Evolutionary conservation across 2,888 invertebrate genomes (phyloP).

Genomic region (Marronus borbonicus): DNA sequence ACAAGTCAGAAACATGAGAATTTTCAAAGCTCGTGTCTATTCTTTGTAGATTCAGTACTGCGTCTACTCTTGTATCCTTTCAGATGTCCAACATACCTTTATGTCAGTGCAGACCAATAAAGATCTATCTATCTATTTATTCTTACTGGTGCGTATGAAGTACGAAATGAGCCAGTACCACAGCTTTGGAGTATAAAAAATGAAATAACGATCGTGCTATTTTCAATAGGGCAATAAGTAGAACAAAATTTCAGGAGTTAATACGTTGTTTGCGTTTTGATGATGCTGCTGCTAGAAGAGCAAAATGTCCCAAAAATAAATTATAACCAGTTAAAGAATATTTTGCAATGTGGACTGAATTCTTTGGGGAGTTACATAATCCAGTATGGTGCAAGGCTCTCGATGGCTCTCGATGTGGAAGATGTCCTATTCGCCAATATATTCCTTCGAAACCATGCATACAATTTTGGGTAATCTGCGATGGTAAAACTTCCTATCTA

Average conservation of each 20-base stretch:
- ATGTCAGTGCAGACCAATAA: no score
- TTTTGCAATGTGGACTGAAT: not conserved
- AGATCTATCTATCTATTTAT: not conserved
- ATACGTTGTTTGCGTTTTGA: slow-evolving; percentile 4
- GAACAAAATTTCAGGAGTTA: not conserved
- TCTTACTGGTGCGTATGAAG: not conserved
- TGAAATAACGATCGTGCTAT: not conserved
- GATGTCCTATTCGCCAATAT: not conserved
- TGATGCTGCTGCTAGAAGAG: not conserved
- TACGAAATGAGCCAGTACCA: not conserved
- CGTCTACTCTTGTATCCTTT: no score
- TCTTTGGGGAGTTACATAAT: not conserved
- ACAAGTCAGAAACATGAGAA: no score
- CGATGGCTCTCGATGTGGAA: not conserved
- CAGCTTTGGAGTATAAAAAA: not conserved
- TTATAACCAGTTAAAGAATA: not conserved
- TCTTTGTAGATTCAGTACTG: no score
- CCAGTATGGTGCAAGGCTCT: not conserved
- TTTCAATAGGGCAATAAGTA: not conserved
- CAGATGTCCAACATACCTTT: no score
- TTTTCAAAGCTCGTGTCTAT: no score
- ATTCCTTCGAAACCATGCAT: not conserved
- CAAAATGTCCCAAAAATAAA: not conserved
- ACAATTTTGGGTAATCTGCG: not conserved
- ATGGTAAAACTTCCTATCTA: not conserved